Evolutionary conservation across 1,140 invertebrate genomes (phyloP).

Genomic region (Caenorhabditis latens): DNA sequence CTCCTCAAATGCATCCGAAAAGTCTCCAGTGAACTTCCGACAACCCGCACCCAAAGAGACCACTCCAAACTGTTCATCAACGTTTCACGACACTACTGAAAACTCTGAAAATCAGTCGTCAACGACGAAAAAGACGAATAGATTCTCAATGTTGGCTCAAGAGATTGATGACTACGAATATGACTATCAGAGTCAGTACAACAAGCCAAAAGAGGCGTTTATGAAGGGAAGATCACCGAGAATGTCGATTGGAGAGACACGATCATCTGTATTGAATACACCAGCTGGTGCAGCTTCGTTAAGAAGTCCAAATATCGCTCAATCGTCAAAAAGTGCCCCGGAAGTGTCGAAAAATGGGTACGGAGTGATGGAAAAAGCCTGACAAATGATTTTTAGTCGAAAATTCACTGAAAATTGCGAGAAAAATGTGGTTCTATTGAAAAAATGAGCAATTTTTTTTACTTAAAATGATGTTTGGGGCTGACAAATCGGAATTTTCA

Average conservation of each 20-base stretch:
- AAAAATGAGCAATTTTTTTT: no score
- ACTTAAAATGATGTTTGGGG: no score
- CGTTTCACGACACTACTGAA: neutral
- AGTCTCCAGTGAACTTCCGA: neutral
- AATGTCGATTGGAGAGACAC: conserved; percentile 47
- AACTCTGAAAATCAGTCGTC: neutral
- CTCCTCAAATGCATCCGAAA: neutral
- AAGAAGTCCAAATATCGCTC: neutral
- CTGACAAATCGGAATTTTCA: no score
- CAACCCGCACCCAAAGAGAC: neutral
- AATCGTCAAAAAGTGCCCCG: neutral
- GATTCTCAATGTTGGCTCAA: conserved; percentile 42
- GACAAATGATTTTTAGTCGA: no score
- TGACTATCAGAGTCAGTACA: conserved; percentile 9
- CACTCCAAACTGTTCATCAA: neutral
- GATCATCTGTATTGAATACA: conserved; percentile 2
- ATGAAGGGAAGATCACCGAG: conserved; percentile 39
- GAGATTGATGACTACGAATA: conserved; percentile 1
- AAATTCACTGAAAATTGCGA: no score
- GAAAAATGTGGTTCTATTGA: no score
- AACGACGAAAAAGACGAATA: neutral
- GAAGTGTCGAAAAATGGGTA: conserved; percentile 20
- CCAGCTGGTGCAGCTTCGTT: neutral
- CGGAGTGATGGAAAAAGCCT: neutral
- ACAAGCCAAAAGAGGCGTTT: conserved; percentile 32